phyloP scores from a whole-genome alignment of 2,113 vertebrate species.

The Desmodus rotundus region DNA sequence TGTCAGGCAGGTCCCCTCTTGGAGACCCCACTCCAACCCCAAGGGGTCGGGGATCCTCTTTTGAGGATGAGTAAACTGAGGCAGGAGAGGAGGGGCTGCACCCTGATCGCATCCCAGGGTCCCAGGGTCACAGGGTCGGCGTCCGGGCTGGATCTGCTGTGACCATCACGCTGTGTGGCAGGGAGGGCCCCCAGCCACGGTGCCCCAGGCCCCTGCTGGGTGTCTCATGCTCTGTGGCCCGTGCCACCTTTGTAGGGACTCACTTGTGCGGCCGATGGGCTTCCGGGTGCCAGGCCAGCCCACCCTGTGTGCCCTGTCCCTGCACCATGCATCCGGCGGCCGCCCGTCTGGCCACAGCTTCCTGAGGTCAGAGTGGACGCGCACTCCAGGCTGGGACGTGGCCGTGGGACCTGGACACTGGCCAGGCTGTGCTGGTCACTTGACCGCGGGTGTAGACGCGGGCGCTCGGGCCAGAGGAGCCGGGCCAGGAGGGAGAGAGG shows the following conservation, averaged over 20 bases:
- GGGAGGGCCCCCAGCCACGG: neutral
- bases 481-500: accelerated
- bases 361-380: accelerated
- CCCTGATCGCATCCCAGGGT: neutral
- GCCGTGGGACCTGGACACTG: neutral
- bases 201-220: no score
- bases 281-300: neutral
- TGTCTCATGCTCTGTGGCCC: accelerated
- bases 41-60: accelerated
- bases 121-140: neutral
- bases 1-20: neutral
- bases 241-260: accelerated
- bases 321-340: no score
- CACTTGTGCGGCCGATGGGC: accelerated
- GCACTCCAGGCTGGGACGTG: no score
- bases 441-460: neutral
- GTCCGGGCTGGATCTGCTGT: neutral
- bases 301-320: neutral
- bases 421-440: neutral
- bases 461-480: accelerated
- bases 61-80: neutral
- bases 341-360: neutral
- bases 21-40: neutral
- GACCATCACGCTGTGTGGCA: neutral
- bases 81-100: no score